Base-by-base conservation (phyloP, 2,888 invertebrate genomes). In the Polymixis lichenea region DNA sequence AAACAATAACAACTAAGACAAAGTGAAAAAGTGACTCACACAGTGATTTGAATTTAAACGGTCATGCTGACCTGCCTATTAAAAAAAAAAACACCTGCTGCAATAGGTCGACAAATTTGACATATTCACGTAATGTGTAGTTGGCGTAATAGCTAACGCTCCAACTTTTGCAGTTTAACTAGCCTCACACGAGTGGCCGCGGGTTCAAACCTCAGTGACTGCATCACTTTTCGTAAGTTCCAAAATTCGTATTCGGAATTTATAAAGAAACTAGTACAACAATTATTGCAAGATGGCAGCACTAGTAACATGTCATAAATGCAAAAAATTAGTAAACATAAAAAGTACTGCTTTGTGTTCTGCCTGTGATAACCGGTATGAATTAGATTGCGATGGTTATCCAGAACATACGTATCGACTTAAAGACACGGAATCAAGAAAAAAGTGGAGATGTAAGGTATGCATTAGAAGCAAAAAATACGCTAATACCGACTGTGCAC, bases 1-100 rank as follows among this genome's bases (percentile, higher is more conserved):
- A 22, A 43, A 8, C 43, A 43, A 17, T 28, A 17, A n/a, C 1
- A 75, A 70, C 28, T 28, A 69, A 69, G n/a, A 62, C 61, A 6
- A 75, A 69, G 74, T 75, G 70, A 22, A 62, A 75, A 75, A 69
- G 74, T 75, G 62, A 62, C 53, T 46, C 62, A 62, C 53, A 53
- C 69, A 55, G 74, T 69, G 62, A 32, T 75, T 70, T 62, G 7
- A 75, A 32, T 46, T 32, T 69, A 0, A 61, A 55, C 74, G 0
- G 68, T 74, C 74, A 61, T 7, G 13, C 55, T 11, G 19, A 53
- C 19, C 3, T 38, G 19, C n/a, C n/a, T n/a, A n/a, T n/a, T n/a
- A 19, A 53, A 2, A 28, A 38, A n/a, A 65, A 58, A 19, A 32
- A 25, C 4, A 25, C 56, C 15, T 49, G 72, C 28, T 22, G 28